Conservation (phyloP, 1,140 invertebrate species). For the Drosophila insularis region DNA sequence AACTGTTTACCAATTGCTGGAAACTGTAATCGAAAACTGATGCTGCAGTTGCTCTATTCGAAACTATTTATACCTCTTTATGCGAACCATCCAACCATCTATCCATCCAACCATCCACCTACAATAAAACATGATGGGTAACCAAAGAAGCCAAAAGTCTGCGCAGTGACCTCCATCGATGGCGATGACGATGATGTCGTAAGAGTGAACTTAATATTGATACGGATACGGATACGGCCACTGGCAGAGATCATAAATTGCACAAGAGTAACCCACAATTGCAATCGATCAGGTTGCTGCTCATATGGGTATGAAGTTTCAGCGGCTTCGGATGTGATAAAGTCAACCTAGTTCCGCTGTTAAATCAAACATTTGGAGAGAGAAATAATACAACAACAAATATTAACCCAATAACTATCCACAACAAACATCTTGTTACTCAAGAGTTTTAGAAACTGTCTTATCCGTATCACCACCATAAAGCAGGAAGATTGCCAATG, state of each 20-base stretch:
- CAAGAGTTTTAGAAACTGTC: too few species aligned
- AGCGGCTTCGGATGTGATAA: constrained; percentile 29
- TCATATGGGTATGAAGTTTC: constrained; percentile 11
- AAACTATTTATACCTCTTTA: constrained; percentile 68
- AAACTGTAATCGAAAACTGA: constrained; percentile 47
- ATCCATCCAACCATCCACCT: neutral
- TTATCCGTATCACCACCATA: too few species aligned
- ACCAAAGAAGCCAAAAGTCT: constrained; percentile 49
- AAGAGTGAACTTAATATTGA: constrained; percentile 78
- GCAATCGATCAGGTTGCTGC: constrained; percentile 16
- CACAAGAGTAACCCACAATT: constrained; percentile 15
- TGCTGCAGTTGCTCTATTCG: constrained; percentile 31
- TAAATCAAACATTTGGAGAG: neutral
- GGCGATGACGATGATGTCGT: constrained; percentile 45
- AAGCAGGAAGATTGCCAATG: too few species aligned
- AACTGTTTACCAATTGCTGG: constrained; percentile 28
- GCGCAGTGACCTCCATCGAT: constrained; percentile 68
- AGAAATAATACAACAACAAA: neutral
- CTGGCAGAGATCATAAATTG: neutral
- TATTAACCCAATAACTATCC: too few species aligned
- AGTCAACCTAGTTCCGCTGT: neutral
- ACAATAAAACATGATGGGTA: constrained; percentile 36
- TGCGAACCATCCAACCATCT: constrained; percentile 27
- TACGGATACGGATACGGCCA: constrained; percentile 39
- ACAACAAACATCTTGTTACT: too few species aligned